phyloP scores from a whole-genome alignment of 2,113 vertebrate genomes.

The Poeciliopsis turrubarensis region DNA sequence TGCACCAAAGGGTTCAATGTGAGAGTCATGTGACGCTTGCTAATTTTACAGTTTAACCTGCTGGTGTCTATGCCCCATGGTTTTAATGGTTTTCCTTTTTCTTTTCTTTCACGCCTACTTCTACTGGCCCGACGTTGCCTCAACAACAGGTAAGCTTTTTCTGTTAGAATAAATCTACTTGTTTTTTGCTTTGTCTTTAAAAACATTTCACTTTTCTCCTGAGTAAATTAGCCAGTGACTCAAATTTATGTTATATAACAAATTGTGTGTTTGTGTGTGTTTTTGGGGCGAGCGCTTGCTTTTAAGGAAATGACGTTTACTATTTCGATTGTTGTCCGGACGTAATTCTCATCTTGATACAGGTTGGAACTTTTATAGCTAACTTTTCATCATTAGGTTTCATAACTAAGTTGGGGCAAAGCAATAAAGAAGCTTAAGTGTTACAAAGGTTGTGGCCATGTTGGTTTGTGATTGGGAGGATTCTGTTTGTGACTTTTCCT shows the following conservation, averaged over 20 bases:
- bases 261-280: not conserved
- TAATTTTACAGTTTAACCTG: not conserved
- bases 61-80: not conserved
- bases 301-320: not conserved
- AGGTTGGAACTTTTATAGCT: no score
- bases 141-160: slow-evolving; percentile 73
- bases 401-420: not conserved
- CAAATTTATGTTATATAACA: not conserved
- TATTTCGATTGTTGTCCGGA: not conserved
- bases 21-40: not conserved
- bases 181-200: not conserved
- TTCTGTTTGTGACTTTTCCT: not conserved
- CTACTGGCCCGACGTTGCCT: slow-evolving; percentile 36
- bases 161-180: not conserved
- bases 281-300: not conserved
- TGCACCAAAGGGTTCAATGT: not conserved
- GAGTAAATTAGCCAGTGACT: not conserved
- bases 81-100: slow-evolving; percentile 40
- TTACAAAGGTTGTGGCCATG: not conserved
- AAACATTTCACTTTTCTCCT: not conserved
- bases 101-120: slow-evolving; percentile 53
- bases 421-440: not conserved
- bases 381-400: not conserved
- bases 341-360: not conserved
- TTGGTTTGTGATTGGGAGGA: not conserved